Base-by-base conservation (phyloP, 1,140 invertebrate species). In the Diabrotica virgifera region DNA sequence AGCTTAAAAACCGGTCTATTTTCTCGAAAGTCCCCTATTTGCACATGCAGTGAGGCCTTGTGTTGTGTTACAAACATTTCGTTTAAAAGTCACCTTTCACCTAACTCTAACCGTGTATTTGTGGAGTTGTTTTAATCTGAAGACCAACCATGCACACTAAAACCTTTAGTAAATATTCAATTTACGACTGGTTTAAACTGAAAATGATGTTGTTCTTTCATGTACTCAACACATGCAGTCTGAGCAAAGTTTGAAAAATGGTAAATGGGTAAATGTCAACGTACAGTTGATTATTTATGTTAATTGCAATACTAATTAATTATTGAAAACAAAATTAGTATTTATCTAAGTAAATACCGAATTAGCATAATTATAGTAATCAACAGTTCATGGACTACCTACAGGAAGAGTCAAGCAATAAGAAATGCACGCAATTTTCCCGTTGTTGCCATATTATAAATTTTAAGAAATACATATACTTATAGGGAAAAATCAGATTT, bases 81-180 rank as follows among this genome's bases (percentile, higher is more conserved):
- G 40, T 8, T 46, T 46, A 46, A 46, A 46, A 46, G 40, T 46
- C 40, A 46, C 40, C 40, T 46, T 46, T 46, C 40, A 46, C 40
- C 40, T 46, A 46, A 46, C 40, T 46, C 40, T 46, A 46, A 46
- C 40, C n/a, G 40, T 46, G 40, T 46, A 46, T 46, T 46, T 46
- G 40, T 46, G 40, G 40, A 46, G 40, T 46, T 46, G 40, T 46
- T 46, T 46, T 46, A 46, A 46, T 46, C 40, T n/a, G 40, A 46
- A 46, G 40, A 46, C 40, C 40, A 46, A n/a, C 40, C 40, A 46
- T 46, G 40, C 40, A 46, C 4, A n/a, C 40, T 46, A 46, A 46
- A 46, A 46, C 40, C 40, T 46, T 46, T 46, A n/a, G 40, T 46
- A 46, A 46, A 46, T 46, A 46, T 46, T 46, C 40, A 46, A 46